These are phyloP conservation scores for Anableps anableps DNA, from an alignment of 2,797 vertebrate species.

Conservation along the genomic window DNA sequence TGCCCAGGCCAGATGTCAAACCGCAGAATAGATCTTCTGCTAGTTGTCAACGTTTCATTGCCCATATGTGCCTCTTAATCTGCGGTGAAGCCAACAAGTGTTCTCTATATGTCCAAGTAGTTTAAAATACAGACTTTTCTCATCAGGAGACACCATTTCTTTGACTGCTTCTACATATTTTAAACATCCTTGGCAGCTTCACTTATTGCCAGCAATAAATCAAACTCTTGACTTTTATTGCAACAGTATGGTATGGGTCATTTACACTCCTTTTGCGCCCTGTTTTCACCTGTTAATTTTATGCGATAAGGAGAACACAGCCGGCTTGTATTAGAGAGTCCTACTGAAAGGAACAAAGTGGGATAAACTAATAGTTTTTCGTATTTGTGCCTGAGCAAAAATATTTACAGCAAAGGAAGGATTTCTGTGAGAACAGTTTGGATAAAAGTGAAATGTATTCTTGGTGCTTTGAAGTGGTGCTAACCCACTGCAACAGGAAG, in stretches of 20 bases:
- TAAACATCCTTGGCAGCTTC: conserved; percentile 43
- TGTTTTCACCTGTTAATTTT: conserved; percentile 18
- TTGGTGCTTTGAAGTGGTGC: conserved; percentile 32
- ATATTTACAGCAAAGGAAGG: not conserved
- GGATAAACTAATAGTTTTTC: not conserved
- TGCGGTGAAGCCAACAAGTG: conserved; percentile 2
- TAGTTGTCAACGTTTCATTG: not conserved
- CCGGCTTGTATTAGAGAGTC: conserved; percentile 5
- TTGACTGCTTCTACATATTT: not conserved
- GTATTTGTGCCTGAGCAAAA: not conserved
- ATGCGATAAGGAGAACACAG: conserved; percentile 4
- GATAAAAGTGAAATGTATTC: conserved; percentile 20
- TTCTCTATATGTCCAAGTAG: not conserved
- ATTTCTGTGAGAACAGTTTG: not conserved
- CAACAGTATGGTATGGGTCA: conserved; percentile 11
- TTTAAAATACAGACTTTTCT: conserved; percentile 15
- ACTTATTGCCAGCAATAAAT: conserved; percentile 38
- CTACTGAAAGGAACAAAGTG: not conserved
- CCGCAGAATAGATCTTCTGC: not conserved
- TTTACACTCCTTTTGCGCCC: not conserved
- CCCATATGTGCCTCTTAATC: not conserved
- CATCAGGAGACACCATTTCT: not conserved
- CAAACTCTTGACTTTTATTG: conserved; percentile 33
- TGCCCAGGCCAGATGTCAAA: not conserved
- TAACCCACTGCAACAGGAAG: conserved; percentile 18